Evolutionary conservation across 1,140 invertebrate genomes (phyloP).

Genomic region (Bombus confusus): DNA sequence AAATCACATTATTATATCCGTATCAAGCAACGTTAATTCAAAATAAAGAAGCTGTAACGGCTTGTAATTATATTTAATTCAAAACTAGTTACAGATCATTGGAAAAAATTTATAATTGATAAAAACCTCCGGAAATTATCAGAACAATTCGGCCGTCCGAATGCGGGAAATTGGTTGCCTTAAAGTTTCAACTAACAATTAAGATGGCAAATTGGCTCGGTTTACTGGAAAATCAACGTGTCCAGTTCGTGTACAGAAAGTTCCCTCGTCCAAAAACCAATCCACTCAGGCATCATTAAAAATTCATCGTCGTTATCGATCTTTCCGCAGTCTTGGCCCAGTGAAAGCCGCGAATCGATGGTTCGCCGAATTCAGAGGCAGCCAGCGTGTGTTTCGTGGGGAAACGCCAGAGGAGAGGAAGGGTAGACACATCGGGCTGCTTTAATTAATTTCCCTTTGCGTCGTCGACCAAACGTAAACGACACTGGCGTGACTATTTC

Average conservation of each 20-base stretch:
- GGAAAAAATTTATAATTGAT: too few species aligned
- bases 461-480: conserved; percentile 21
- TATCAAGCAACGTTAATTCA: too few species aligned
- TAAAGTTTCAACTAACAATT: not conserved
- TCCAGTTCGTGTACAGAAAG: too few species aligned
- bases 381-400: not conserved
- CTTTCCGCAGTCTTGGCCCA: conserved; percentile 33
- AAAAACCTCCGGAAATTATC: too few species aligned
- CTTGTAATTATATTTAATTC: too few species aligned
- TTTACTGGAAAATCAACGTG: not conserved
- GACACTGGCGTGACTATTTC: conserved; percentile 38
- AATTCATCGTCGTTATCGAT: conserved; percentile 56
- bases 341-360: conserved; percentile 33
- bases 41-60: too few species aligned
- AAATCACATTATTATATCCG: too few species aligned
- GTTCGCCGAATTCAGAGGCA: not conserved
- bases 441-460: conserved; percentile 55
- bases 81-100: too few species aligned
- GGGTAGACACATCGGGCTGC: not conserved
- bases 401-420: not conserved
- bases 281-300: conserved; percentile 57
- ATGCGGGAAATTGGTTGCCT: too few species aligned
- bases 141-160: too few species aligned
- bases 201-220: not conserved
- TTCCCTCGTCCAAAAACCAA: conserved; percentile 12